Conservation (phyloP, 2,113 vertebrate species). For the Sinosuthora webbiana region DNA sequence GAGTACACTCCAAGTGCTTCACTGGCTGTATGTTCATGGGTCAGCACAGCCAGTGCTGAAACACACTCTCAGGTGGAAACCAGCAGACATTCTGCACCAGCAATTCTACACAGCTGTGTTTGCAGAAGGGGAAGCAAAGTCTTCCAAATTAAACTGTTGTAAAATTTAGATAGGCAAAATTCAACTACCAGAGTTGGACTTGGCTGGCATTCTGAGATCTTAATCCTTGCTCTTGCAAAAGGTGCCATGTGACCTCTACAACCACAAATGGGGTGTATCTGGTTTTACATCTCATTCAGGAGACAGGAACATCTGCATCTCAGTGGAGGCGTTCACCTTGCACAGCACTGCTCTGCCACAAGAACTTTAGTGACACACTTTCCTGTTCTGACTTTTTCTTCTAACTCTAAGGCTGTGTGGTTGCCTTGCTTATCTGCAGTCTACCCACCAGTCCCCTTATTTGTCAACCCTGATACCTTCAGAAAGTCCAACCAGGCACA, state of each 20-base stretch:
- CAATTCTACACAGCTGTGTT: conserved; percentile 11
- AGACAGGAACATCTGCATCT: background rate
- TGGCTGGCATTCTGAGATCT: conserved; percentile 24
- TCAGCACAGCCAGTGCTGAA: background rate
- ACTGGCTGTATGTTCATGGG: background rate
- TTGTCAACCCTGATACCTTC: background rate
- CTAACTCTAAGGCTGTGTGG: background rate
- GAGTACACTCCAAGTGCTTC: background rate
- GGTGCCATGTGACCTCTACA: background rate
- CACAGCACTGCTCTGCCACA: background rate
- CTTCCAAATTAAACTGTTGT: conserved; percentile 60
- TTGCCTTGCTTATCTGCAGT: background rate
- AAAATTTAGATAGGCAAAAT: conserved; percentile 57
- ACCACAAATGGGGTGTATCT: background rate
- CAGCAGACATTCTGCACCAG: background rate
- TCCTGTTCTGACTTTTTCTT: background rate
- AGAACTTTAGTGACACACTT: background rate
- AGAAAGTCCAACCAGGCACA: background rate
- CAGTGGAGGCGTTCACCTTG: background rate
- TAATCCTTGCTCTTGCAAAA: conserved; percentile 20
- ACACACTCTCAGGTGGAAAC: background rate
- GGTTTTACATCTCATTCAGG: background rate
- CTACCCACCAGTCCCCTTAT: background rate
- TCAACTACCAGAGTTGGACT: conserved; percentile 9
- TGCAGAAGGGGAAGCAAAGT: conserved; percentile 28